Conservation (phyloP, 35 echinoderm and acorn worm species). For the Lytechinus variegatus region DNA sequence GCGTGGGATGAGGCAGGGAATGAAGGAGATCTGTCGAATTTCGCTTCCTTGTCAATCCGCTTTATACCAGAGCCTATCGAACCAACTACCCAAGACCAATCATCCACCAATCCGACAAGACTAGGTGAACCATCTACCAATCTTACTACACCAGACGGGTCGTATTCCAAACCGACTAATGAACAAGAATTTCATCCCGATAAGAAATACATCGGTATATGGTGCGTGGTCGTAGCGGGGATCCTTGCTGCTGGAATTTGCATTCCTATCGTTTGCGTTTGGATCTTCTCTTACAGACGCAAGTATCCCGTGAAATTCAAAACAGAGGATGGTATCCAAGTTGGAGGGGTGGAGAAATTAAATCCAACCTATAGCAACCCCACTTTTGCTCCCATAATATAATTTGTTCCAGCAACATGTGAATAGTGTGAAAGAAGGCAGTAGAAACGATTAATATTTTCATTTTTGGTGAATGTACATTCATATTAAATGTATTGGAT, state of each 20-base stretch:
- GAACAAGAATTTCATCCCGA: background rate
- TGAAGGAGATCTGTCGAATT: slow-evolving; percentile 41
- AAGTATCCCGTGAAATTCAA: background rate
- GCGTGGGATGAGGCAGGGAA: slow-evolving; percentile 50
- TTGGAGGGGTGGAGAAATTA: too few relatives aligned
- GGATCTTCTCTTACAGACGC: background rate
- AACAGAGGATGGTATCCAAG: background rate
- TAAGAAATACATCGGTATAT: background rate
- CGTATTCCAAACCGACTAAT: too few relatives aligned
- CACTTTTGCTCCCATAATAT: too few relatives aligned
- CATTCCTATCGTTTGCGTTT: background rate
- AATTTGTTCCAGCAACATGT: background rate
- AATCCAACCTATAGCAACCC: too few relatives aligned
- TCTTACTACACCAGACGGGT: background rate
- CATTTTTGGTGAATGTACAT: too few relatives aligned
- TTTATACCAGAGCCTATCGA: background rate
- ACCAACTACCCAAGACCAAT: background rate
- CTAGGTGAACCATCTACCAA: background rate
- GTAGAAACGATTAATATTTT: too few relatives aligned
- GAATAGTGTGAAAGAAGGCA: too few relatives aligned
- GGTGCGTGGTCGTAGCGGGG: background rate
- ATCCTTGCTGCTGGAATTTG: background rate
- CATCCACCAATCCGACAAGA: too few relatives aligned
- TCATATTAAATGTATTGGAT: too few relatives aligned
- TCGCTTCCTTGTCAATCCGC: slow-evolving; percentile 32